Evolutionary conservation across 2,113 vertebrate species (phyloP), one percentile per base, ranked within the genome.

Genomic region (Pteruthius melanotis): DNA sequence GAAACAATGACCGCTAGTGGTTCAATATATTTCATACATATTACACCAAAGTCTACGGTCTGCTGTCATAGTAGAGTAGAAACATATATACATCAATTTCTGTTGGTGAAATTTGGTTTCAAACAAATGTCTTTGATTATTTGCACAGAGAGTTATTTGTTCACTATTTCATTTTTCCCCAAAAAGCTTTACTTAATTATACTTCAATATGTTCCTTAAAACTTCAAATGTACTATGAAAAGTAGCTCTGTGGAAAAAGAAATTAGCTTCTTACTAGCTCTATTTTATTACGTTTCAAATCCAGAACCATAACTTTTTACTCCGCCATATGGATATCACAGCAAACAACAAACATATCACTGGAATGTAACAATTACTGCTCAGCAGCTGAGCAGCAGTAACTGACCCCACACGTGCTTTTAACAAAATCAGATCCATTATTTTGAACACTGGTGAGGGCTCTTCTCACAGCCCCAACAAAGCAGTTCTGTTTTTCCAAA

Each of bases 291-390:
- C 44, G 54, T 83, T 93, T 77, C 68, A 80, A 88, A 85, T 88
- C 24, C 82, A 47, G 47, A 91, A 45, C 19, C 26, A 3, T 94
- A 88, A 92, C 28, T 56, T 94, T 79, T 70, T 81, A 72, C 83
- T 82, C 78, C 39, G 77, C 83, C 71, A 74, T 59, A 86, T 42
- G 80, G 44, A 37, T 66, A 90, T 60, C 86, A 45, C 20, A 71
- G 80, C 59, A 81, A 94, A 95, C 49, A 94, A 86, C 63, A 93
- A 94, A 93, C 86, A 75, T 33, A 49, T 80, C 87, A 76, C 57
- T 50, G 37, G 23, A 86, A 70, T 49, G 16, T 79, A 85, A 91
- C 40, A 61, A 88, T 88, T 87, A 68, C 61, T 71, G n/a, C 35
- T 94, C 72, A 47, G 86, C 72, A 66, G 86, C 50, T 72, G 53